Conservation (phyloP, 2,888 invertebrate genomes). For the Rhagonycha fulva region DNA sequence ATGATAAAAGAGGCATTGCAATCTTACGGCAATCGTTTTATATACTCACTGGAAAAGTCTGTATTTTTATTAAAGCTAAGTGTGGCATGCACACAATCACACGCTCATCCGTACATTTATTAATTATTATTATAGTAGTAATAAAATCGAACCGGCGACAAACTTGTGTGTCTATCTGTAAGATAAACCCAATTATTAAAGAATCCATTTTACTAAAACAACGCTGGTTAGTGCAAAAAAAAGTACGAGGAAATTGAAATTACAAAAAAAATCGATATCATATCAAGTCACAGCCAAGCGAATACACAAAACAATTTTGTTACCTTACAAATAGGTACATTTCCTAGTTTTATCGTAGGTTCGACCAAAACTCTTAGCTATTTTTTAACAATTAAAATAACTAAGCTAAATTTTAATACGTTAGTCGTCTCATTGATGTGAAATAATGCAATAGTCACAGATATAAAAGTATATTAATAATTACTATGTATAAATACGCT, state of each 20-base stretch:
- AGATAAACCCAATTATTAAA: not conserved
- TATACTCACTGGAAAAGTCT: not conserved
- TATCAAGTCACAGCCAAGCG: not conserved
- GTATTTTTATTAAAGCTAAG: not conserved
- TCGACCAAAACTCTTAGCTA: slow-evolving; percentile 18
- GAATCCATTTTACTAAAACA: not conserved
- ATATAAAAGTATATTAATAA: slow-evolving; percentile 18
- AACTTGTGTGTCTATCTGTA: not conserved
- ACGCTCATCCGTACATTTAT: not conserved
- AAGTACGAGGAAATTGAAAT: not conserved
- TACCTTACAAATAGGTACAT: slow-evolving; percentile 3
- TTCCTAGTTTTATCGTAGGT: slow-evolving; percentile 13
- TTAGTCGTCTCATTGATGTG: slow-evolving; percentile 8
- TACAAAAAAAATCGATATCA: not conserved
- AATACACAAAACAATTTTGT: not conserved
- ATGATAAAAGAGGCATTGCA: not conserved
- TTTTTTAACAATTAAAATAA: slow-evolving; percentile 26
- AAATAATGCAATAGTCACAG: slow-evolving; percentile 8
- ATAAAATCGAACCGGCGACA: not conserved
- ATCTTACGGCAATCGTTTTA: not conserved
- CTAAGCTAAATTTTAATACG: slow-evolving; percentile 24
- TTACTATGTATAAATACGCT: slow-evolving; percentile 9
- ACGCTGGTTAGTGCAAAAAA: not conserved
- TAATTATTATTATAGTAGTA: not conserved
- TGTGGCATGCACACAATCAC: not conserved